These are phyloP conservation scores for Mormyrops attenuatus DNA, from an alignment of 2,797 vertebrate genomes.

Conservation along the genomic window DNA sequence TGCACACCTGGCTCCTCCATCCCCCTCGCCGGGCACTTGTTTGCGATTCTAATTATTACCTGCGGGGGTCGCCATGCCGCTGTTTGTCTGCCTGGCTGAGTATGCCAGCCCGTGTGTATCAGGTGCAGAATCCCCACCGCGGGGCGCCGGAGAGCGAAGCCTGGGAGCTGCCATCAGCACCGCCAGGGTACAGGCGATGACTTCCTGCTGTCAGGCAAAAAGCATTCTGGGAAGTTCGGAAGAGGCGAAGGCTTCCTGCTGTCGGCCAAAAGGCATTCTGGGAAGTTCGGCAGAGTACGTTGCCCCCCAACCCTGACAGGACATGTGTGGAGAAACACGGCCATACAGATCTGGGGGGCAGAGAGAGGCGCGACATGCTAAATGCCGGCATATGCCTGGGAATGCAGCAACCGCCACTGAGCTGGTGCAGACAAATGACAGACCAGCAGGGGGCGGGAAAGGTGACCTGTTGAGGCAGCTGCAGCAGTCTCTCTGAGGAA, in stretches of 20 bases:
- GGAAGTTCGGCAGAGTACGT: not conserved
- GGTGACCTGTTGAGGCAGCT: not conserved
- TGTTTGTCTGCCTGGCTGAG: not conserved
- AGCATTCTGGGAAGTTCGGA: not conserved
- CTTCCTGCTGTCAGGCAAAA: not conserved
- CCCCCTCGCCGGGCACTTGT: not conserved
- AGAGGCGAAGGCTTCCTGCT: not conserved
- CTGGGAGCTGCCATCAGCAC: not conserved
- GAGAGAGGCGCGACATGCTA: not conserved
- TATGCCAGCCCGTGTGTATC: not conserved
- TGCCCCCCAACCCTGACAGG: constrained; percentile 33
- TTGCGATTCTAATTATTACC: not conserved
- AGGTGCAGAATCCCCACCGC: constrained; percentile 19
- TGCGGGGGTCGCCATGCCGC: not conserved
- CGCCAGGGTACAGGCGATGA: not conserved
- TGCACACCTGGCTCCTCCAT: not conserved
- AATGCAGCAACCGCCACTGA: not conserved
- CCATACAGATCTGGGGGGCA: not conserved
- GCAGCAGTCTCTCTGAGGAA: not conserved
- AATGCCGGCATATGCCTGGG: not conserved
- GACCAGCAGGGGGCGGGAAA: not conserved
- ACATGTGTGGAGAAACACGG: not conserved
- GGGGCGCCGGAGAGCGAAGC: not conserved
- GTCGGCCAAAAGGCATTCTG: not conserved
- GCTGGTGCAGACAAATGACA: not conserved